Base-by-base conservation (phyloP, 1,140 invertebrate species). In the Drosophila sucinea region DNA sequence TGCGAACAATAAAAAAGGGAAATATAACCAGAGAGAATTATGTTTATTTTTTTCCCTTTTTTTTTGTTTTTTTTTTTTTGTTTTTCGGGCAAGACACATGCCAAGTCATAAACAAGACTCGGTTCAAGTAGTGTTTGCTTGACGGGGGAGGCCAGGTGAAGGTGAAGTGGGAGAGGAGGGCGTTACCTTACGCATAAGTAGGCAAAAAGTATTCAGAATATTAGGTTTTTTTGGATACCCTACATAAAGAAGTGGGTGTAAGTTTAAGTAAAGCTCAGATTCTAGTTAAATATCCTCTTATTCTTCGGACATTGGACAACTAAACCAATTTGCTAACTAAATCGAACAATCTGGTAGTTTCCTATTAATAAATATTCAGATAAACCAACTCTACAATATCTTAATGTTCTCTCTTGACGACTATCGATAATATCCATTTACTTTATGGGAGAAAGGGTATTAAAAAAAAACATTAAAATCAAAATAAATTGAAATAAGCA, bases 161-260 rank as follows among this genome's bases (percentile, higher is more conserved):
- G 38, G 51, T 35, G 4, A 17, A 27, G 29, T 27, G 54, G 32
- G 25, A 33, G 29, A 17, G 60, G 44, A 58, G 30, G 41, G 62
- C 54, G 64, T 67, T 56, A 17, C 54, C 58, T 68, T 58, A 76
- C 60, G 75, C 80, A 78, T 71, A 72, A 65, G 73, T 79, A 67
- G 75, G 67, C 54, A 70, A 63, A 73, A 79, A 60, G 44, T 30
- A 47, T 47, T 7, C 6, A 2, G 1, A 47, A 10, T 51, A 51
- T 27, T 27, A 51, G 7, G 7, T 17, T 17, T 17, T 51, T 25
- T 51, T 1, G 27, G 8, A 51, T 27, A 25, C 44, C 44, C 44
- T 51, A 44, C 41, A n/a, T 1, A 3, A 38, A 10, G 0, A 11
- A 38, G 35, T 30, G 30, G 30, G 30, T 30, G 17, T 17, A 17